Evolutionary conservation across 2,797 vertebrate species (phyloP).

Genomic region (Anas capensis): DNA sequence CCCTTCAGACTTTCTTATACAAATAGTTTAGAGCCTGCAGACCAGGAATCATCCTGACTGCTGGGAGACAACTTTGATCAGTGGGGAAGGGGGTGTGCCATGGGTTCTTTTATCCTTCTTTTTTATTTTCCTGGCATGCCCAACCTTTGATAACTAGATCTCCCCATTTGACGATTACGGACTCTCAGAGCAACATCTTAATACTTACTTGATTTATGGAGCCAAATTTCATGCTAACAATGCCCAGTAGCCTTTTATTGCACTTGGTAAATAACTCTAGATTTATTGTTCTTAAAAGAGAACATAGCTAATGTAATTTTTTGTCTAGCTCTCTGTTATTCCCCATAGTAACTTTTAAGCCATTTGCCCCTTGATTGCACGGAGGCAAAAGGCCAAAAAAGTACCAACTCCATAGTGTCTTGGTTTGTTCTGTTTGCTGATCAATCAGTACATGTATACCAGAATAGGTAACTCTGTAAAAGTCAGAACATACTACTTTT

Average conservation of each 20-base stretch:
- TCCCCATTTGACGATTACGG: neutral
- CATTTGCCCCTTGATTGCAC: neutral
- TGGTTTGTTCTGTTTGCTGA: neutral
- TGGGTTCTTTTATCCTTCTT: neutral
- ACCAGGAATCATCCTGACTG: neutral
- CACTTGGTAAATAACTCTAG: conserved; percentile 8
- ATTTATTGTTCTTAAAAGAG: conserved; percentile 40
- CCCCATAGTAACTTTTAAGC: conserved; percentile 28
- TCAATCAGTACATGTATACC: neutral
- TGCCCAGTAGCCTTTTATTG: conserved; percentile 15
- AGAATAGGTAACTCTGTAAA: neutral
- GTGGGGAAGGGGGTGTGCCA: neutral
- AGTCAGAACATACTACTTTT: neutral
- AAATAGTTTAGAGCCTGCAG: neutral
- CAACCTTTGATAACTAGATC: neutral
- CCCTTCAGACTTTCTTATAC: neutral
- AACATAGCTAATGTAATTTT: neutral
- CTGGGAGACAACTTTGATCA: neutral
- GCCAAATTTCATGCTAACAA: conserved; percentile 27
- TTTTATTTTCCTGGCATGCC: neutral
- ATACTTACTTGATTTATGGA: conserved; percentile 2
- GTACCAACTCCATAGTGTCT: neutral
- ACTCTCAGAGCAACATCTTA: conserved; percentile 15
- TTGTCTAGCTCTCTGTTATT: neutral
- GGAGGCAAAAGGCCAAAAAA: neutral